Conservation (phyloP, 2,113 vertebrate genomes). For the Bubo blakistoni region DNA sequence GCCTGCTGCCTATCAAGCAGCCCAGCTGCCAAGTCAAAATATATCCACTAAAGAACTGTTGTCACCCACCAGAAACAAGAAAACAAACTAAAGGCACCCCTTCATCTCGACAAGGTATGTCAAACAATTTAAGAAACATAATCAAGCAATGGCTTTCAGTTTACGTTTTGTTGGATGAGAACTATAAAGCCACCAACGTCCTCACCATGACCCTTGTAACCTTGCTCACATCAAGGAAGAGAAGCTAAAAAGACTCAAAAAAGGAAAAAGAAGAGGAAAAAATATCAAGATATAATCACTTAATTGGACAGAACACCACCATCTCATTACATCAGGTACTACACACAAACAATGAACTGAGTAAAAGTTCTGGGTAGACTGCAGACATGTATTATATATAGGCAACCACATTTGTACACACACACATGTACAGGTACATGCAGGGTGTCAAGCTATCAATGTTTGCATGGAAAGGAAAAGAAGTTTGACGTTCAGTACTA, state of each 20-base stretch:
- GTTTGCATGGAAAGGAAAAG: not conserved
- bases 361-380: not conserved
- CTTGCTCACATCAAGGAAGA: not conserved
- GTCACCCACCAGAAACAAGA: not conserved
- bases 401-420: not conserved
- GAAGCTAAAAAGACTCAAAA: not conserved
- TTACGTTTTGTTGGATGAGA: not conserved
- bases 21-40: not conserved
- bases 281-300: not conserved
- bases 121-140: not conserved
- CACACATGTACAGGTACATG: fast-evolving
- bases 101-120: not conserved
- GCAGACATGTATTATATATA: not conserved
- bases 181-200: not conserved
- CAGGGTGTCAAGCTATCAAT: not conserved
- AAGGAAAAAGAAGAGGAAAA: no score
- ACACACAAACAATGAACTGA: not conserved
- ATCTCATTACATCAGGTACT: not conserved
- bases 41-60: not conserved
- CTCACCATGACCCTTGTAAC: not conserved
- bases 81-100: not conserved
- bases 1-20: not conserved
- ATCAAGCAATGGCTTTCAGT: not conserved
- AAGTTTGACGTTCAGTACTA: not conserved
- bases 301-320: not conserved